A percentile compares a stretch with the other conserved stretches of the same genome.
phyloP scores from a whole-genome alignment of 2,113 vertebrate species.

The Phoxinus phoxinus region DNA sequence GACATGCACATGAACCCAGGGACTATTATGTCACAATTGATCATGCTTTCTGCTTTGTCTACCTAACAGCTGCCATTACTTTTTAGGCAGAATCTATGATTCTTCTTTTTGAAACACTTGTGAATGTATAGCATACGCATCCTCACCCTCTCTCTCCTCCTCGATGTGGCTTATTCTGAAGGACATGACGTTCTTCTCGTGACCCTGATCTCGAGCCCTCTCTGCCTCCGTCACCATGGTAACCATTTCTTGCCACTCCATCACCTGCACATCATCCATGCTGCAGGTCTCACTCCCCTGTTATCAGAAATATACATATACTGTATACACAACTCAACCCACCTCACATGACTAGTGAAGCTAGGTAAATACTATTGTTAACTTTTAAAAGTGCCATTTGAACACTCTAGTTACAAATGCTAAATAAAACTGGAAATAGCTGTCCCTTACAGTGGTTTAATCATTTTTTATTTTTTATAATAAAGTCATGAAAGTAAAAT shows the following conservation, averaged over 20 bases:
- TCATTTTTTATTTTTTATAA: neutral
- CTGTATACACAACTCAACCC: neutral
- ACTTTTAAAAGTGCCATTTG: neutral
- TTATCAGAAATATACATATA: neutral
- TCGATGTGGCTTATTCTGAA: conserved; percentile 88
- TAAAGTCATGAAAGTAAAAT: neutral
- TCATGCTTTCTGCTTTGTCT: conserved; percentile 1
- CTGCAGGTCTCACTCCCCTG: conserved; percentile 89
- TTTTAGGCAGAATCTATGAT: neutral
- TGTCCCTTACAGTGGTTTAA: neutral
- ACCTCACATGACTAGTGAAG: neutral
- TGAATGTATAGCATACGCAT: conserved; percentile 23
- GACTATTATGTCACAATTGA: neutral
- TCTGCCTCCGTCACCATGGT: conserved; percentile 78
- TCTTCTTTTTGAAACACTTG: neutral
- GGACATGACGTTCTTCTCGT: conserved; percentile 80
- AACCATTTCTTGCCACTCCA: conserved; percentile 89
- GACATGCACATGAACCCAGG: neutral
- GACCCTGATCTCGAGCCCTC: conserved; percentile 73
- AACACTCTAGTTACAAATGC: neutral
- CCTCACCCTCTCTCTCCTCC: conserved; percentile 91
- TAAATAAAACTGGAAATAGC: neutral
- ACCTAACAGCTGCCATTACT: neutral
- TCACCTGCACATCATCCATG: conserved; percentile 82
- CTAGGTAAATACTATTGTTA: no score